Base-by-base conservation (phyloP, 37 sponge, comb jelly and placozoan genomes). In the Beroe forskalii region DNA sequence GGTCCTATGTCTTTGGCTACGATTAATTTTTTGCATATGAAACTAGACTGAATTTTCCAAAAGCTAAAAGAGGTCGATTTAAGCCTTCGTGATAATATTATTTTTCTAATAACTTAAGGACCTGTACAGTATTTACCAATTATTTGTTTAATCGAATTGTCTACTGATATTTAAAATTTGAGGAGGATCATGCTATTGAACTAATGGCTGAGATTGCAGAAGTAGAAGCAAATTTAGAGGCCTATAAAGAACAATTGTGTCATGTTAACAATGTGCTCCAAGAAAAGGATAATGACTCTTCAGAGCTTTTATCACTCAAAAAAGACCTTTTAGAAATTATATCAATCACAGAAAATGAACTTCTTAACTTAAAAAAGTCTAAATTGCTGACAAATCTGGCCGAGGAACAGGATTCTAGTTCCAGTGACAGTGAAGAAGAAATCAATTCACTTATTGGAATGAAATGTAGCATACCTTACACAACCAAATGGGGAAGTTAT, bases 391-490 rank as follows among this genome's bases (percentile, higher is more conserved):
- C 6, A 38, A 80, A 38, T 17, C 86, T 80, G 37, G 8, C 25
- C 19, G 55, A 41, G 3, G 4, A 80, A 48, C 55, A 40, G 6
- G 55, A 80, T 23, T 32, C 28, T 23, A 24, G 42, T 41, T 17
- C 24, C 1, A 37, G 19, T 41, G 40, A 4, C 19, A 37, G 19
- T 0, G 86, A 80, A 25, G 48, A 80, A n/a, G 40, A 48, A 41
- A 44, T 80, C 17, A 48, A 43, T 44, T 80, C 86, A 0, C 35
- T 80, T 80, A 30, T 80, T 40, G 86, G 86, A 24, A 80, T 41
- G 86, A 80, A 80, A 23, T 80, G 86, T 80, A 44, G 55, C 86
- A 80, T 80, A 4, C 8, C 22, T 6, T 80, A 80, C 30, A 41
- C n/a, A 44, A 33, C 86, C 12, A 24, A 20, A 6, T 80, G 86